phyloP scores from a whole-genome alignment of 2,888 invertebrate genomes.

The Copidosoma aretas region DNA sequence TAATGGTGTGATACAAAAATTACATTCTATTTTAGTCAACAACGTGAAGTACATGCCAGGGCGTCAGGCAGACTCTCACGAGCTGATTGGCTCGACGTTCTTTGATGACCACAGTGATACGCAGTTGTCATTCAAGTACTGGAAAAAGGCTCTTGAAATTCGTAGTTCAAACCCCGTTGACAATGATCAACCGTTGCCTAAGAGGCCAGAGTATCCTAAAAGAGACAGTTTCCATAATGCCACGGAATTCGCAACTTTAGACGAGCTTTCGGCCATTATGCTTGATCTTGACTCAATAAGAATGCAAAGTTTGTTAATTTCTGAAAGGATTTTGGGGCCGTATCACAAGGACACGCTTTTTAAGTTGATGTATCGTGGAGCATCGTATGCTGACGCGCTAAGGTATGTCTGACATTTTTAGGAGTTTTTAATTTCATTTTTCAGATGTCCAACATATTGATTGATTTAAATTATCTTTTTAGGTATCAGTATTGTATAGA shows the following conservation, averaged over 20 bases:
- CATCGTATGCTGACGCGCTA: conserved; percentile 75
- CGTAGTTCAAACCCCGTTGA: conserved; percentile 58
- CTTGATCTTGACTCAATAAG: conserved; percentile 85
- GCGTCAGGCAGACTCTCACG: conserved; percentile 83
- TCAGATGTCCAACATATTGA: not conserved
- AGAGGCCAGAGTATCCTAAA: conserved; percentile 66
- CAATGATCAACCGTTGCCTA: conserved; percentile 59
- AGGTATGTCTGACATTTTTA: conserved; percentile 57
- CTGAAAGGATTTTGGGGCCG: conserved; percentile 84
- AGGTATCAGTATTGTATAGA: conserved; percentile 83
- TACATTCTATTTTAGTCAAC: conserved; percentile 47
- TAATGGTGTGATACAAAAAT: not conserved
- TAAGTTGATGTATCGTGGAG: conserved; percentile 76
- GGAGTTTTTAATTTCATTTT: not conserved
- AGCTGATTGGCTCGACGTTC: conserved; percentile 86
- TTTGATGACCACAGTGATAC: conserved; percentile 86
- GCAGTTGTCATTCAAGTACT: conserved; percentile 73
- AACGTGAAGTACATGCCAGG: conserved; percentile 69
- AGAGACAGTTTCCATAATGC: conserved; percentile 72
- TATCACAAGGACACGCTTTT: conserved; percentile 88
- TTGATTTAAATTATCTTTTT: conserved; percentile 29
- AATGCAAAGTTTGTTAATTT: conserved; percentile 85
- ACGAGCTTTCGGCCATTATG: conserved; percentile 76
- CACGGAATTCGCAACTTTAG: conserved; percentile 75
- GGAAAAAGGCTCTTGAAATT: conserved; percentile 80